phyloP scores from a whole-genome alignment of 2,888 invertebrate genomes.

The Orthonevra nobilis region DNA sequence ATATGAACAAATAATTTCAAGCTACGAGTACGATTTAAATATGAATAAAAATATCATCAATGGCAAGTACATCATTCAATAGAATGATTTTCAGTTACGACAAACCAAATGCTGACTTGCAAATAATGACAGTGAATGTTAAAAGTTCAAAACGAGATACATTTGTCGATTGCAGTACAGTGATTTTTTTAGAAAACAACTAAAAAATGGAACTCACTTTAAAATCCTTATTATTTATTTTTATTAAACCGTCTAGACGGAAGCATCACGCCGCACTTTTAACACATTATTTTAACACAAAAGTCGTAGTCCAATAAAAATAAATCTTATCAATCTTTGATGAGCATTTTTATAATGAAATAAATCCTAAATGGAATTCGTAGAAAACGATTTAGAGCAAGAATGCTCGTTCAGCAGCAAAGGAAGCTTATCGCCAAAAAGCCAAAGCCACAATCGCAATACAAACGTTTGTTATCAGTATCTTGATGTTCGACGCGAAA shows the following conservation, averaged over 20 bases:
- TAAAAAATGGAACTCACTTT: no score
- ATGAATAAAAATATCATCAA: no score
- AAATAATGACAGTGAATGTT: no score
- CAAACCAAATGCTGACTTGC: no score
- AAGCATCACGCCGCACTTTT: constrained; percentile 1
- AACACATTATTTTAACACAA: not conserved
- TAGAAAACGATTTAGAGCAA: not conserved
- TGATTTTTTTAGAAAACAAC: no score
- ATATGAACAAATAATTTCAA: no score
- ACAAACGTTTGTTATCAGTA: constrained; percentile 3
- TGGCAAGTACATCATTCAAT: no score
- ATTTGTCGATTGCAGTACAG: no score
- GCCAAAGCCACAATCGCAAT: constrained; percentile 9
- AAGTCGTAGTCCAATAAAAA: constrained; percentile 12
- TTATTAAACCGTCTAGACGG: not conserved
- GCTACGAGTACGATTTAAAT: no score
- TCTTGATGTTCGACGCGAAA: not conserved
- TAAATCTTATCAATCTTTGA: constrained; percentile 1
- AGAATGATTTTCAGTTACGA: no score
- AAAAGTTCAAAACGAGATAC: no score
- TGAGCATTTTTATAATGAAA: constrained; percentile 11
- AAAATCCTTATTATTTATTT: not conserved
- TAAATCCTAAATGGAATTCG: constrained; percentile 11
- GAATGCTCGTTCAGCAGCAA: no score
- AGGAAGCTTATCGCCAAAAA: constrained; percentile 20